Percentiles rank a stretch among this genome's conserved stretches.
phyloP scores from a whole-genome alignment of 1,140 invertebrate genomes.

The Oppia nitens region DNA sequence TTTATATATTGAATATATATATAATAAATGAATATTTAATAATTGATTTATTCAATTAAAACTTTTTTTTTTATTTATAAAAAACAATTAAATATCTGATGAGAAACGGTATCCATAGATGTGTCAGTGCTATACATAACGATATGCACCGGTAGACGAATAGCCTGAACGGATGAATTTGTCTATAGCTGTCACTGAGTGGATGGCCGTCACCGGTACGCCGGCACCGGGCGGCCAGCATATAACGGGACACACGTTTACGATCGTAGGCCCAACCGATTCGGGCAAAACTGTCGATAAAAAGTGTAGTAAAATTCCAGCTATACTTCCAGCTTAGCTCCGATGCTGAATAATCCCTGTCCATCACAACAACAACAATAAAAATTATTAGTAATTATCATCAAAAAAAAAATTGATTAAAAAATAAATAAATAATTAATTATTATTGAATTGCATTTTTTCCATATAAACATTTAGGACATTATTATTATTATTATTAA shows the following conservation, averaged over 20 bases:
- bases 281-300: constrained; percentile 34
- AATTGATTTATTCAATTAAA: too few species aligned
- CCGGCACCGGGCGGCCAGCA: background rate
- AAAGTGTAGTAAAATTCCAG: constrained; percentile 35
- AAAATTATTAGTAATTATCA: too few species aligned
- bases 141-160: background rate
- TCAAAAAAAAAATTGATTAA: too few species aligned
- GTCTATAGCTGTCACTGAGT: background rate
- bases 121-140: background rate
- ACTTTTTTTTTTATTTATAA: too few species aligned
- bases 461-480: too few species aligned
- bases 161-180: background rate
- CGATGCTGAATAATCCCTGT: constrained; percentile 32
- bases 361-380: too few species aligned
- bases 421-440: too few species aligned
- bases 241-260: background rate
- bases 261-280: constrained; percentile 31
- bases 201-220: background rate
- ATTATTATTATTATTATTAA: too few species aligned
- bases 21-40: too few species aligned
- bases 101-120: background rate
- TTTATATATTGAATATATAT: too few species aligned
- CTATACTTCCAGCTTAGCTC: constrained; percentile 29
- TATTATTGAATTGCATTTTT: too few species aligned
- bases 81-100: background rate